Conservation (phyloP, 2,113 vertebrate genomes). For the Oceanites oceanicus region DNA sequence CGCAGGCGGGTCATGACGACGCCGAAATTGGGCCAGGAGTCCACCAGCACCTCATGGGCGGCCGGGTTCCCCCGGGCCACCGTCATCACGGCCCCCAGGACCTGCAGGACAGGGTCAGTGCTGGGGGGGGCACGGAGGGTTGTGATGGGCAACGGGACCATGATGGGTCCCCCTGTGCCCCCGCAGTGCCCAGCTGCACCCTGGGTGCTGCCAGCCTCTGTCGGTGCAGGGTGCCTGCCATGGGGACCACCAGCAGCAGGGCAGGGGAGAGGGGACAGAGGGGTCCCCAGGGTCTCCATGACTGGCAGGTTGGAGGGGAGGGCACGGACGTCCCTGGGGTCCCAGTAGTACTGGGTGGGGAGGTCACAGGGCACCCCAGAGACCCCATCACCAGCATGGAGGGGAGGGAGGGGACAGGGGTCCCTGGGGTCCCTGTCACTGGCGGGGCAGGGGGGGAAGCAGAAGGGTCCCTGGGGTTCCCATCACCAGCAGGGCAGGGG, state of each 20-base stretch:
- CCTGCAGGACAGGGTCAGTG: background rate
- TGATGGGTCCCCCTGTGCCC: background rate
- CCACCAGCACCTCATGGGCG: slow-evolving; percentile 4
- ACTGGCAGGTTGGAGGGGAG: background rate
- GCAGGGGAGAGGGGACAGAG: background rate
- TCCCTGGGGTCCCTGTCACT: background rate
- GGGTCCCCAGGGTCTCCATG: background rate
- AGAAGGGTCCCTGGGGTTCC: no score
- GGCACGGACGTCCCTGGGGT: background rate
- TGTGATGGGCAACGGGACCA: no score
- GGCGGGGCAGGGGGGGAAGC: background rate
- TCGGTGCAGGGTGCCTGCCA: background rate
- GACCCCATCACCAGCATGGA: no score
- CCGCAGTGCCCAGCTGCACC: no score
- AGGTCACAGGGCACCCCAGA: background rate
- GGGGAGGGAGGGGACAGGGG: background rate
- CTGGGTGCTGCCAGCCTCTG: background rate
- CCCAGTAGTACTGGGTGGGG: background rate
- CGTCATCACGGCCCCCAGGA: background rate
- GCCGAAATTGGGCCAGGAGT: slow-evolving; percentile 19
- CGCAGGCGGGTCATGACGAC: slow-evolving; percentile 1
- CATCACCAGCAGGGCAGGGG: background rate
- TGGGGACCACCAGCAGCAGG: background rate
- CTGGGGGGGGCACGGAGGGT: no score
- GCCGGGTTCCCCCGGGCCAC: background rate